Evolutionary conservation across 1,140 invertebrate species (phyloP), one percentile per base, ranked within the genome.

Genomic region (Brachionus calyciflorus): DNA sequence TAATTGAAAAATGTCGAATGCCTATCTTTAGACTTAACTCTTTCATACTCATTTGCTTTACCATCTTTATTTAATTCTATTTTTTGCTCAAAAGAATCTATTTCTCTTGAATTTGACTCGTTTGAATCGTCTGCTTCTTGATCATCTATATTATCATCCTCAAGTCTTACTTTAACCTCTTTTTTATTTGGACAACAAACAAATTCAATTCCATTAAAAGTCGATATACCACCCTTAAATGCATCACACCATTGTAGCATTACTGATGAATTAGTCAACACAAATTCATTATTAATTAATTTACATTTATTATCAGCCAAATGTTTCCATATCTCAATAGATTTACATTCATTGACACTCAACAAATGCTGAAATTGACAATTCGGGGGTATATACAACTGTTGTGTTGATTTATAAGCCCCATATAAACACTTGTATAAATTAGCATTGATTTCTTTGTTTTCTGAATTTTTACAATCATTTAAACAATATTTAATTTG

Each of bases 181-280:
- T 10, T 14, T 12, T 30, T 10, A 5, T 44, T 26, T 51, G 65
- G 65, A 26, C 65, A 70, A 21, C 65, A 70, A 48, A 70, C 41
- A 70, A 70, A 70, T 19, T 70, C 44, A 10, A 70, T 33, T 48
- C 65, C 65, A 51, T 30, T 48, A 17, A 70, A 70, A 19, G 65
- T 70, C 37, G 7, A 40, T 1, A 70, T 21, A 1, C 65, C 65
- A 33, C 37, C 65, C 28, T 49, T 51, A 48, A 70, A 70, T 3
- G 65, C 65, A 51, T 70, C 65, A 33, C 65, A 70, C 65, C 65
- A 70, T 48, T 70, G 44, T 6, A 51, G 3, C n/a, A 70, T 26
- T 28, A 51, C 28, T 46, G 65, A 28, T 19, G 28, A 49, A 33
- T 70, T 70, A 30, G 26, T 48, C 3, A 51, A 37, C 1, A 14